Percentiles rank a stretch among this genome's conserved stretches.
Conservation (phyloP, 2,888 invertebrate species). For the Eumacrocentrus americanus region DNA sequence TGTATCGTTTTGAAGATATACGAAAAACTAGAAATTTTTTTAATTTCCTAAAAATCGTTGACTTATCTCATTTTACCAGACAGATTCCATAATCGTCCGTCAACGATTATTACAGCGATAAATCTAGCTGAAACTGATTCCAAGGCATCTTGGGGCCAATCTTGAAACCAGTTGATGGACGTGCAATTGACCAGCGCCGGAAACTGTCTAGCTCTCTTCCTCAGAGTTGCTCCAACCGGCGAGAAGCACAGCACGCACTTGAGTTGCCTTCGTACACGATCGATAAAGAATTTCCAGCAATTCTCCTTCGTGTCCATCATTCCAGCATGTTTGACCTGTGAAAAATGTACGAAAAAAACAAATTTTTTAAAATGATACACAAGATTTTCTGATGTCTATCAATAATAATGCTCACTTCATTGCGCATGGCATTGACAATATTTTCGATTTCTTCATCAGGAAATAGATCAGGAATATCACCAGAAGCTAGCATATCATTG, state of each 20-base stretch:
- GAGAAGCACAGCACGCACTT: constrained; percentile 91
- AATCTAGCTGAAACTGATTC: constrained; percentile 87
- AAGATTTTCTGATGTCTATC: too few species aligned
- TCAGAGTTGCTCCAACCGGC: constrained; percentile 88
- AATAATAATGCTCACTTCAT: constrained; percentile 66
- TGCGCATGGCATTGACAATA: constrained; percentile 76
- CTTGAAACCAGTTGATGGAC: constrained; percentile 95
- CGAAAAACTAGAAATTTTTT: too few species aligned
- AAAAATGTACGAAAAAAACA: not conserved
- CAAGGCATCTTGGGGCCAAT: constrained; percentile 93
- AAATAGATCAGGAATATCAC: constrained; percentile 90
- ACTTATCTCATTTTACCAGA: too few species aligned
- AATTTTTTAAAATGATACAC: not conserved
- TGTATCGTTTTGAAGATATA: too few species aligned
- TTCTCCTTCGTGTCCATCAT: constrained; percentile 87
- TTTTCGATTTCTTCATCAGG: constrained; percentile 91
- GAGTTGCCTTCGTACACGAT: constrained; percentile 79
- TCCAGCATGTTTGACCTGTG: constrained; percentile 78
- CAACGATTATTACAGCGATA: constrained; percentile 69
- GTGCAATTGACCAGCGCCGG: constrained; percentile 93
- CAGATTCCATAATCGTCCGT: too few species aligned
- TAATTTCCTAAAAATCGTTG: too few species aligned
- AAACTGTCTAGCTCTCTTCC: constrained; percentile 88
- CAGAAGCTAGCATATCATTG: constrained; percentile 92
- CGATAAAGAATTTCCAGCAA: constrained; percentile 95